These are phyloP conservation scores for Melitaea athalia DNA, from an alignment of 2,888 invertebrate species.

Conservation along the genomic window DNA sequence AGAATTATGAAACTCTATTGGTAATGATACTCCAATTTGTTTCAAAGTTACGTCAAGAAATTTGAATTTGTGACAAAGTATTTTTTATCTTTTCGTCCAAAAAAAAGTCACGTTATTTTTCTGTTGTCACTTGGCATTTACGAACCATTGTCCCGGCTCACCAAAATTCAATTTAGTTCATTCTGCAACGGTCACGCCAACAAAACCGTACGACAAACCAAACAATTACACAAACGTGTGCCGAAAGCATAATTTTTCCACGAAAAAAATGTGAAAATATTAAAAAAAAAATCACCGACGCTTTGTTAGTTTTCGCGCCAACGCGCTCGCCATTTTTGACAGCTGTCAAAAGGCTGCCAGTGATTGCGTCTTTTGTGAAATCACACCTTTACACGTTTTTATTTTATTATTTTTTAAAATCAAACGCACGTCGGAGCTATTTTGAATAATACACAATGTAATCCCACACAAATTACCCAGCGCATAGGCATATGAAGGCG, in stretches of 20 bases:
- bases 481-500: constrained; percentile 66
- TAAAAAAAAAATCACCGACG: constrained; percentile 60
- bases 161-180: constrained; percentile 76
- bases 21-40: background rate
- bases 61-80: background rate
- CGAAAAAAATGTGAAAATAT: constrained; percentile 69
- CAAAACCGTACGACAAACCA: constrained; percentile 71
- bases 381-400: constrained; percentile 52
- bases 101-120: constrained; percentile 7
- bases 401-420: constrained; percentile 35
- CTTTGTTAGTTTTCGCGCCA: constrained; percentile 76
- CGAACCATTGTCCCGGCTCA: constrained; percentile 64
- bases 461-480: constrained; percentile 72
- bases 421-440: constrained; percentile 47
- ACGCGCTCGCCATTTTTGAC: constrained; percentile 58
- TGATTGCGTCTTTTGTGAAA: constrained; percentile 44
- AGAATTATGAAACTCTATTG: background rate
- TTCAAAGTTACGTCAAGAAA: background rate
- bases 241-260: constrained; percentile 77
- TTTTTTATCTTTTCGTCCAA: background rate
- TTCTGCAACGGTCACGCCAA: constrained; percentile 55
- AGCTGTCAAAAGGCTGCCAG: constrained; percentile 64
- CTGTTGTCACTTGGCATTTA: constrained; percentile 50
- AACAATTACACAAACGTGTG: constrained; percentile 80
- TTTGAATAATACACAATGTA: constrained; percentile 71